Evolutionary conservation across 2,888 invertebrate genomes (phyloP), one percentile per base, ranked within the genome.

Genomic region (Hydroisotoma schaefferi): DNA sequence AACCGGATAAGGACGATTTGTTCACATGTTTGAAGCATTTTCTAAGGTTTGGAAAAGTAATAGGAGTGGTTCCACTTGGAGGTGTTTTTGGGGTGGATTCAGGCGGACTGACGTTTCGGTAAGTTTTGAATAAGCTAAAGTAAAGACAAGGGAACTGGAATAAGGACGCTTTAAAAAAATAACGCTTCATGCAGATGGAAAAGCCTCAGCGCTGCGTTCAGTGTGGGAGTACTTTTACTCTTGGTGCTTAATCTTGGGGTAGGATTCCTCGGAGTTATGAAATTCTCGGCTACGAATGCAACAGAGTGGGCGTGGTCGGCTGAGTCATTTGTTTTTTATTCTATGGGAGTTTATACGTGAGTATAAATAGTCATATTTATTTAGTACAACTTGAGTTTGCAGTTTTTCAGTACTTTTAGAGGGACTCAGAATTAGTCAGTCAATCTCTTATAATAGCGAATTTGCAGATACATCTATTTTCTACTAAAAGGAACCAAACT

Each of bases 61-160:
- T 66, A 26, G 69, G 71, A 4, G 47, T 71, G 2, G 55, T 71
- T 6, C 69, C 71, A 2, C 37, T 66, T 23, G 57, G 59, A 2
- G 69, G 69, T 1, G 55, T 71, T 25, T 70, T 62, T 49, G 60
- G 65, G 10, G 23, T 54, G 18, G 53, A 56, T 1, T 53, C 28
- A n/a, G 46, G 38, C 4, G 22, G 55, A 8, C 26, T 59, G n/a
- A 43, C 37, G 2, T 60, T 59, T 25, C 20, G 51, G 57, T 60
- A 57, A 10, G 20, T 15, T 26, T 25, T 8, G 18, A 15, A 23
- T 48, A 20, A 43, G 43, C 18, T 8, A 12, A 18, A 20, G 43
- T 8, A 18, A 18, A 43, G 18, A 43, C n/a, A 18, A 10, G 43
- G 43, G 43, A 20, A 20, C 6, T 43, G 43, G 43, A 10, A 12